These are phyloP conservation scores for Aldabrachelys gigantea DNA, from an alignment of 2,113 vertebrate genomes.

Conservation along the genomic window DNA sequence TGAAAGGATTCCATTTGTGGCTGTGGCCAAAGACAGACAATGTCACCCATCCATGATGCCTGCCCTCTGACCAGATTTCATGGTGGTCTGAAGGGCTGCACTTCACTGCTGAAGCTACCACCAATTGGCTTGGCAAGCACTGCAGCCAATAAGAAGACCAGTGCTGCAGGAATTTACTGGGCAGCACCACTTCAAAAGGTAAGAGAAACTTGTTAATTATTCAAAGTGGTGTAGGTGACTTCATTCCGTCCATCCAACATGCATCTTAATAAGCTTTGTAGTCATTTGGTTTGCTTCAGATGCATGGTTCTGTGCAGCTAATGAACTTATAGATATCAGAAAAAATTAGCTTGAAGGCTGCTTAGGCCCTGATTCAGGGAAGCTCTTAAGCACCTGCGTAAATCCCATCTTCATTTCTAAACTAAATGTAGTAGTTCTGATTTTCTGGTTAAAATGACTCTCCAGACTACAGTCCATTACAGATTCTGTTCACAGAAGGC, in stretches of 20 bases:
- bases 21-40: too few relatives aligned
- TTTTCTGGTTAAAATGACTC: conserved; percentile 31
- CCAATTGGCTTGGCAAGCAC: too few relatives aligned
- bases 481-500: background rate
- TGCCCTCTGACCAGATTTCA: too few relatives aligned
- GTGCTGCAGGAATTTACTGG: background rate
- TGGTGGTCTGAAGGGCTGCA: too few relatives aligned
- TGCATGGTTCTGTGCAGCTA: conserved; percentile 10
- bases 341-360: too few relatives aligned
- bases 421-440: conserved; percentile 33
- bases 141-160: background rate
- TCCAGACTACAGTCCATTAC: conserved; percentile 8
- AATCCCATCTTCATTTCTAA: conserved; percentile 31
- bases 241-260: conserved; percentile 5
- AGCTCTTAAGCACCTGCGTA: too few relatives aligned
- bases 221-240: conserved; percentile 16
- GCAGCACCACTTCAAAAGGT: background rate
- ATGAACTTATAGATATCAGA: background rate
- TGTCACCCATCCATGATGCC: too few relatives aligned
- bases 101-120: too few relatives aligned
- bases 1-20: too few relatives aligned
- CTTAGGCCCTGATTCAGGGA: too few relatives aligned
- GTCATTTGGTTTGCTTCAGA: background rate
- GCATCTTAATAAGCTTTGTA: conserved; percentile 3
- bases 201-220: conserved; percentile 4